Conservation (phyloP, 2,113 vertebrate genomes). For the Zosterops pallidus region DNA sequence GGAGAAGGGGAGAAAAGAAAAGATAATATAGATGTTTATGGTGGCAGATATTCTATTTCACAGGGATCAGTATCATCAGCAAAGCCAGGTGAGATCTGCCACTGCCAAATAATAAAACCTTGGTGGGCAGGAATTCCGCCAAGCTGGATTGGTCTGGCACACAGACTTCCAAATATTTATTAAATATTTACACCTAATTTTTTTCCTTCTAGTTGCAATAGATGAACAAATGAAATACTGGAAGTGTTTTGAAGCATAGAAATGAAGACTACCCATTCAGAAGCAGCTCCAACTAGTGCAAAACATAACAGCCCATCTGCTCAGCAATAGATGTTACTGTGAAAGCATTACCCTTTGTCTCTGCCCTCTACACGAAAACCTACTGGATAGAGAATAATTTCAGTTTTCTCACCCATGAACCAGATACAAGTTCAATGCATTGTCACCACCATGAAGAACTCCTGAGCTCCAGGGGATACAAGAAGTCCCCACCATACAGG, state of each 20-base stretch:
- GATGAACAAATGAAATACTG: neutral
- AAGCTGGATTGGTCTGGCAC: neutral
- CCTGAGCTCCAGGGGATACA: neutral
- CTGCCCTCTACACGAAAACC: neutral
- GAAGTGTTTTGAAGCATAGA: neutral
- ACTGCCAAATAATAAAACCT: neutral
- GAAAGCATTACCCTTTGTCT: neutral
- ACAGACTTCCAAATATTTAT: neutral
- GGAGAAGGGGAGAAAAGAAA: rapidly evolving
- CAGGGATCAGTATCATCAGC: neutral
- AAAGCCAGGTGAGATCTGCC: neutral
- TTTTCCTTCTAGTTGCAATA: neutral
- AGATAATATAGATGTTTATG: neutral
- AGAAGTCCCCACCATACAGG: neutral
- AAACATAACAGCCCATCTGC: neutral
- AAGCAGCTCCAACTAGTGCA: neutral
- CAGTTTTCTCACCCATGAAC: neutral
- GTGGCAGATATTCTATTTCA: neutral
- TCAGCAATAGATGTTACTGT: neutral
- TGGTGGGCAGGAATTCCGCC: neutral
- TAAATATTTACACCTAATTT: neutral
- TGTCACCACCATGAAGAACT: neutral
- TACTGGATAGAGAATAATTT: neutral
- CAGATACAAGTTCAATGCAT: neutral
- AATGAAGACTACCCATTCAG: neutral